A percentile compares a stretch with the other conserved stretches of the same genome.
Conservation (phyloP, 2,888 invertebrate genomes). For the Ophion slaviceki region DNA sequence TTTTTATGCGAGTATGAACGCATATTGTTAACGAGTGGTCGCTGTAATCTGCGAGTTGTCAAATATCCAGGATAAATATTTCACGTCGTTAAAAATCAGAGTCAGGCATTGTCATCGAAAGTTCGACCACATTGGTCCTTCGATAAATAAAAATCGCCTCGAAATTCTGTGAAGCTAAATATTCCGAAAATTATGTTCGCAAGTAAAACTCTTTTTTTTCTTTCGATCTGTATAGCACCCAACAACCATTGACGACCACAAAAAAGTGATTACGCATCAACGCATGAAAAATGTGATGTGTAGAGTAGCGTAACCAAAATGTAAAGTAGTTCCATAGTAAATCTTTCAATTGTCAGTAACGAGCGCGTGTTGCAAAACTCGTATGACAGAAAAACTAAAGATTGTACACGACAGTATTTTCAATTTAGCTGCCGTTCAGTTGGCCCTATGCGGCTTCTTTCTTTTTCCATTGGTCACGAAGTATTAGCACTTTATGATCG, state of each 20-base stretch:
- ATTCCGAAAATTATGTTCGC: too few species aligned
- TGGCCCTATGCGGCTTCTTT: not conserved
- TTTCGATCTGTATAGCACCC: too few species aligned
- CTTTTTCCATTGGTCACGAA: not conserved
- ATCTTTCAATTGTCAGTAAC: constrained; percentile 47
- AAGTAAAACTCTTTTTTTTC: too few species aligned
- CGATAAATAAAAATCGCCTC: too few species aligned
- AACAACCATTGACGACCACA: too few species aligned
- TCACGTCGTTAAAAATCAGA: not conserved
- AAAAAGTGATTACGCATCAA: too few species aligned
- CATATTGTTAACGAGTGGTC: not conserved
- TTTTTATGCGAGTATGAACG: not conserved
- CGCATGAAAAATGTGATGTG: too few species aligned
- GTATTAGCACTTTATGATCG: constrained; percentile 63
- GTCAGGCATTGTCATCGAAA: too few species aligned
- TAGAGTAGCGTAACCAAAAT: not conserved
- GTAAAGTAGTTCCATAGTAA: constrained; percentile 30
- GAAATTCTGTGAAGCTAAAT: too few species aligned
- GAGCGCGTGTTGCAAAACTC: constrained; percentile 7
- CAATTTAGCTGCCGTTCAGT: not conserved
- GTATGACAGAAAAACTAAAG: constrained; percentile 13
- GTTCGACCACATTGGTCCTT: too few species aligned
- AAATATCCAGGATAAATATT: not conserved
- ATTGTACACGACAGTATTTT: constrained; percentile 16
- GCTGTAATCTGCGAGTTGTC: not conserved